Evolutionary conservation across 2,888 invertebrate genomes (phyloP).

Genomic region (Myopa tessellatipennis): DNA sequence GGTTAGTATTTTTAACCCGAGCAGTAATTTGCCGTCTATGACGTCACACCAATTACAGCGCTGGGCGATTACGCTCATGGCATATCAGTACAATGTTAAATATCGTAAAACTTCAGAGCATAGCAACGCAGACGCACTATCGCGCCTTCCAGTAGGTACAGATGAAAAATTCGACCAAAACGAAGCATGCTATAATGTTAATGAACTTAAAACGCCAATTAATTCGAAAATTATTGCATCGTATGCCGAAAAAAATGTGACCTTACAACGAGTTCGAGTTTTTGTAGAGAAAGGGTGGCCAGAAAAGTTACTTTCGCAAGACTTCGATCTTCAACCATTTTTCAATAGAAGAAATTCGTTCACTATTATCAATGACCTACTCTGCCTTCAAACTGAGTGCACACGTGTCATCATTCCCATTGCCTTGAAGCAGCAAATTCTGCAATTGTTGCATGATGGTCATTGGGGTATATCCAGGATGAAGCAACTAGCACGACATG

Average conservation of each 20-base stretch:
- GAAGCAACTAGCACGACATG: constrained; percentile 40
- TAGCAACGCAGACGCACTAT: constrained; percentile 34
- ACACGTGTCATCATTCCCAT: constrained; percentile 35
- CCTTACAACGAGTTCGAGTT: constrained; percentile 1
- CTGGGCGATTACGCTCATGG: constrained; percentile 29
- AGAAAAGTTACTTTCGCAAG: neutral
- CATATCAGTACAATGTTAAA: constrained; percentile 22
- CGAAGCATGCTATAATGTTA: constrained; percentile 20
- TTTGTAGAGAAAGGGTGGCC: constrained; percentile 26
- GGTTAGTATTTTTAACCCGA: too few species aligned
- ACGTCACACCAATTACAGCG: constrained; percentile 1
- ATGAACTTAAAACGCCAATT: constrained; percentile 4
- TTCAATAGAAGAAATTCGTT: constrained; percentile 37
- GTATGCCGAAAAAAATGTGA: neutral
- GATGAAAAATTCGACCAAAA: constrained; percentile 42
- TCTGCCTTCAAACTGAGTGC: constrained; percentile 38
- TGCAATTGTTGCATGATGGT: constrained; percentile 41
- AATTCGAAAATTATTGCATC: constrained; percentile 1
- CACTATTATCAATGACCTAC: constrained; percentile 33
- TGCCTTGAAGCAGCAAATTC: constrained; percentile 20
- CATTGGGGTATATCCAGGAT: constrained; percentile 40
- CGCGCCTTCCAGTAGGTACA: constrained; percentile 27
- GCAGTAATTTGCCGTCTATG: too few species aligned
- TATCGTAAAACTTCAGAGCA: constrained; percentile 33
- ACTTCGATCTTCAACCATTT: constrained; percentile 24